These are phyloP conservation scores for Heterocephalus glaber DNA, from an alignment of 2,113 vertebrate species.

Conservation along the genomic window DNA sequence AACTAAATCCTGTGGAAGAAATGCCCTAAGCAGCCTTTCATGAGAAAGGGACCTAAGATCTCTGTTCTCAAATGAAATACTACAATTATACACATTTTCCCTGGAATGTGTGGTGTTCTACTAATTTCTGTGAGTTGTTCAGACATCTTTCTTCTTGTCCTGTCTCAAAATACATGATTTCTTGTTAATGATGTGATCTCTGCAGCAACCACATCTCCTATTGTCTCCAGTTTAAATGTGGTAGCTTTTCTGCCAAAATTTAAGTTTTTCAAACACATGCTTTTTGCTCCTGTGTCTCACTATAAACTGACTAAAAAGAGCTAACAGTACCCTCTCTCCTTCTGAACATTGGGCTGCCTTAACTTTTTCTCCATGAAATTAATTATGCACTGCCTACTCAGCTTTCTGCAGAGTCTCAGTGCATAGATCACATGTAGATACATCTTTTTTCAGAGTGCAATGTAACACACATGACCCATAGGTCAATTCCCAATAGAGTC, in stretches of 20 bases:
- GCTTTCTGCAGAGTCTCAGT: neutral
- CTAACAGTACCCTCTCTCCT: neutral
- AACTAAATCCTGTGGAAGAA: neutral
- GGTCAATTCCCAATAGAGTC: neutral
- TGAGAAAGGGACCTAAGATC: neutral
- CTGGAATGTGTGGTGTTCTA: neutral
- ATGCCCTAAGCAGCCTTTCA: neutral
- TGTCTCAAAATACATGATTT: neutral
- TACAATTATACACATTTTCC: neutral
- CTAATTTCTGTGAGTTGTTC: neutral
- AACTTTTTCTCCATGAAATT: neutral
- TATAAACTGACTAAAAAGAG: neutral
- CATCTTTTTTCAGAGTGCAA: neutral
- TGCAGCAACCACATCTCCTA: neutral
- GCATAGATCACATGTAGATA: neutral
- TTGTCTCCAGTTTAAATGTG: neutral
- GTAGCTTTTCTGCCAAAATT: neutral
- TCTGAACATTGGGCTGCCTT: neutral
- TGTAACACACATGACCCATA: neutral
- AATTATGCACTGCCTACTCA: neutral
- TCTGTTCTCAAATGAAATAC: neutral
- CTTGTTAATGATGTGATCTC: neutral
- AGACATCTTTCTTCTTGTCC: neutral
- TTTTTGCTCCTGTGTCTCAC: neutral
- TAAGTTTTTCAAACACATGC: neutral